These are phyloP conservation scores for Oryzaephilus surinamensis DNA, from an alignment of 1,140 invertebrate species.

Conservation along the genomic window DNA sequence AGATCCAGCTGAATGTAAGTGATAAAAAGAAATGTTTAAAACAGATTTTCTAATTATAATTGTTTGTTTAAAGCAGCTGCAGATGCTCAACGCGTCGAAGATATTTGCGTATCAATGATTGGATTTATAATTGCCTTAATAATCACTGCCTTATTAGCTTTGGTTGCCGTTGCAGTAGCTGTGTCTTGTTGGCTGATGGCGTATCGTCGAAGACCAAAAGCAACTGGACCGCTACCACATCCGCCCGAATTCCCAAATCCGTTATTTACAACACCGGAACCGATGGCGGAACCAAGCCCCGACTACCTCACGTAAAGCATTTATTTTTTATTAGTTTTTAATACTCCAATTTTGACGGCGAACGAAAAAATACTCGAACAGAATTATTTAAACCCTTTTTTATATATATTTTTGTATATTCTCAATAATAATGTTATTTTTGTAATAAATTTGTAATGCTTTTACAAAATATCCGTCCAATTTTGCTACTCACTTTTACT, in stretches of 20 bases:
- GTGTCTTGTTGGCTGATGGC: conserved; percentile 93
- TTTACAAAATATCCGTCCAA: conserved; percentile 22
- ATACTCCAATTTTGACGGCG: conserved; percentile 18
- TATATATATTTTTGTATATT: conserved; percentile 14
- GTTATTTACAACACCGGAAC: conserved; percentile 76
- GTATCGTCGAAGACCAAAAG: conserved; percentile 74
- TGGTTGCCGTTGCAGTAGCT: conserved; percentile 86
- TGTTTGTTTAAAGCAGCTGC: no score
- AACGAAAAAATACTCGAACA: conserved; percentile 18
- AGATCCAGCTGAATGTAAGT: conserved; percentile 59
- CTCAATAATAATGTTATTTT: conserved; percentile 13
- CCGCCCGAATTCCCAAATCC: conserved; percentile 92
- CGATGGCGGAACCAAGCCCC: conserved; percentile 64
- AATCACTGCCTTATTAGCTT: conserved; percentile 79
- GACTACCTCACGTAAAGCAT: conserved; percentile 56
- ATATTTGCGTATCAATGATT: conserved; percentile 88
- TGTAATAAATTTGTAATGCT: conserved; percentile 10
- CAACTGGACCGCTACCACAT: conserved; percentile 80
- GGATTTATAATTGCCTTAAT: conserved; percentile 86
- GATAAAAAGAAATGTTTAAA: background rate
- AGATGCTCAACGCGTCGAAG: conserved; percentile 57
- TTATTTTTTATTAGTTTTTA: conserved; percentile 17
- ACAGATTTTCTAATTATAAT: background rate
- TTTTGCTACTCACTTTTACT: conserved; percentile 28
- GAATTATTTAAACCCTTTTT: conserved; percentile 4